phyloP scores from a whole-genome alignment of 2,113 vertebrate species.

The Leucosticte australis region DNA sequence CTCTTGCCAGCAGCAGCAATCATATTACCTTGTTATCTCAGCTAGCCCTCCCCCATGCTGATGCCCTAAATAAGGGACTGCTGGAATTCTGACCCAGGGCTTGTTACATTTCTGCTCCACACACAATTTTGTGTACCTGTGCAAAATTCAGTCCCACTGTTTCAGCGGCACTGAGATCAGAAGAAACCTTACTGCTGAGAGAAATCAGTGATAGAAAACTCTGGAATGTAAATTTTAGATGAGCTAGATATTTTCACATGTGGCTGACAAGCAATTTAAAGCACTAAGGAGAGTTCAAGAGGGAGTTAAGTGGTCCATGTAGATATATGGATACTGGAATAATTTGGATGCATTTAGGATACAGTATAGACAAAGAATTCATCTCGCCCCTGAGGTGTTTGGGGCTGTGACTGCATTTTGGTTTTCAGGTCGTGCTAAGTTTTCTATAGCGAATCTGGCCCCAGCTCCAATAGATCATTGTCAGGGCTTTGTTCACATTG shows the following conservation, averaged over 20 bases:
- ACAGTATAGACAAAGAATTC: conserved; percentile 6
- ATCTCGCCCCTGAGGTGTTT: conserved; percentile 3
- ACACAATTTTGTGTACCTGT: neutral
- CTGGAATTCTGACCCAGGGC: neutral
- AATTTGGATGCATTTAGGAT: conserved; percentile 33
- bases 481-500: neutral
- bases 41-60: neutral
- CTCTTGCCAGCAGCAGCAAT: conserved; percentile 18
- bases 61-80: conserved; percentile 4
- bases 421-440: neutral
- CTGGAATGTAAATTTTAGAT: conserved; percentile 17
- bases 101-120: neutral
- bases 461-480: neutral
- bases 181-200: neutral
- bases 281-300: conserved; percentile 54
- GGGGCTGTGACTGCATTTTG: neutral
- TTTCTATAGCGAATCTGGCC: neutral
- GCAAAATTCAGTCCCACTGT: neutral
- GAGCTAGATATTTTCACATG: conserved; percentile 9
- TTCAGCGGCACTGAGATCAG: neutral
- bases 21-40: neutral
- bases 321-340: conserved; percentile 29
- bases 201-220: neutral
- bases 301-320: conserved; percentile 32
- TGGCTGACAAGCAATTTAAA: conserved; percentile 32